Evolutionary conservation across 2,888 invertebrate species (phyloP).

Genomic region (Mycalesis mineus): DNA sequence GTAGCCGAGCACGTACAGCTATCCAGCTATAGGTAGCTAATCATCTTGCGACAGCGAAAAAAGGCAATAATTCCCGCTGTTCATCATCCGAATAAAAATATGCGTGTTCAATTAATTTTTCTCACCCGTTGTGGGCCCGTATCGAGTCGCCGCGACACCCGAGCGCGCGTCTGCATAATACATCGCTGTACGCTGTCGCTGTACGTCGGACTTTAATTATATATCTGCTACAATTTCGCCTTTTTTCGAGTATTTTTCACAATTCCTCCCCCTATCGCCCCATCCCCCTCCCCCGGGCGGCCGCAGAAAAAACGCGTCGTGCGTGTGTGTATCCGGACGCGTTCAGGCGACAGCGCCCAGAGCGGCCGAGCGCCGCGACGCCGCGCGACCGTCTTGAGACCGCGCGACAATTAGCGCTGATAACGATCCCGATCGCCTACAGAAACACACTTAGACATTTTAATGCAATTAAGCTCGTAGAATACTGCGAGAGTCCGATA

Average conservation of each 20-base stretch:
- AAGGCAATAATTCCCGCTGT: slow-evolving; percentile 14
- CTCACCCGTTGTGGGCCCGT: slow-evolving; percentile 41
- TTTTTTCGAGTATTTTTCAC: slow-evolving; percentile 80
- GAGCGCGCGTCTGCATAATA: slow-evolving; percentile 71
- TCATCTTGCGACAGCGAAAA: background rate
- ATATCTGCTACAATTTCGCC: slow-evolving; percentile 79
- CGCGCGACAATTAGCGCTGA: slow-evolving; percentile 32
- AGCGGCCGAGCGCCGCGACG: slow-evolving; percentile 29
- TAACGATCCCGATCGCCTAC: slow-evolving; percentile 29
- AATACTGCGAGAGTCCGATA: slow-evolving; percentile 63
- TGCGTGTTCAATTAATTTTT: slow-evolving; percentile 53
- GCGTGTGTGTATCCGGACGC: slow-evolving; percentile 54
- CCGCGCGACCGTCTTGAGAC: slow-evolving; percentile 26
- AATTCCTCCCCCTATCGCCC: slow-evolving; percentile 65
- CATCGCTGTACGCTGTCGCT: slow-evolving; percentile 68
- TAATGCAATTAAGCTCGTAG: slow-evolving; percentile 71
- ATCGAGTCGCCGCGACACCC: slow-evolving; percentile 55
- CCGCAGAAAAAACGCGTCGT: slow-evolving; percentile 58
- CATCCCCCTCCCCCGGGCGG: slow-evolving; percentile 46
- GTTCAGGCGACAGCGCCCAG: slow-evolving; percentile 31
- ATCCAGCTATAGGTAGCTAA: background rate
- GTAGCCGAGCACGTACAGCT: background rate
- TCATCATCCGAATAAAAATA: slow-evolving; percentile 31
- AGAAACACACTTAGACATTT: slow-evolving; percentile 45
- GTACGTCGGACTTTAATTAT: slow-evolving; percentile 77